phyloP scores from a whole-genome alignment of 92 coral and sea anemone species.

The Hydrozoanthus gracilis region DNA sequence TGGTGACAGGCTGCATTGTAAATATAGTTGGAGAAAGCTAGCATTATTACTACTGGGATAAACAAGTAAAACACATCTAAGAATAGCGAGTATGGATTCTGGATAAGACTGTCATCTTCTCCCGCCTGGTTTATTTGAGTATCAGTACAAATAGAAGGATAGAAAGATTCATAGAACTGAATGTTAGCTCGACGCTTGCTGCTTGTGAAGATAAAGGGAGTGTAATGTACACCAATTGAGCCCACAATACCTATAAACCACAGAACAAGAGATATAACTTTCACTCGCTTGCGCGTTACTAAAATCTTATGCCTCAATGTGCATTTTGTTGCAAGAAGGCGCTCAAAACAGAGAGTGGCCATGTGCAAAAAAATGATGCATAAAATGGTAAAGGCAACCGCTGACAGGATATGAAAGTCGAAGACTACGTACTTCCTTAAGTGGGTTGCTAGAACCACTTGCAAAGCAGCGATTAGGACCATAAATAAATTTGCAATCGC shows the following conservation, averaged over 20 bases:
- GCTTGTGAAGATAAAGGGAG: conserved; percentile 17
- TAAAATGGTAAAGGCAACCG: conserved; percentile 12
- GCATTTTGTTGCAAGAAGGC: conserved; percentile 33
- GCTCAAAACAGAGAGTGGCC: conserved; percentile 11
- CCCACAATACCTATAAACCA: conserved; percentile 14
- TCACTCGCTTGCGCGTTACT: conserved; percentile 10
- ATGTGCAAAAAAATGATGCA: conserved; percentile 35
- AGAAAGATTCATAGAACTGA: conserved; percentile 35
- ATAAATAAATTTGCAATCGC: conserved; percentile 11
- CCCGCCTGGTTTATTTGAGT: not conserved
- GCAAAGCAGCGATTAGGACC: conserved; percentile 6
- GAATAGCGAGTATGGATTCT: conserved; percentile 3
- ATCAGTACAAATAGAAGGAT: not conserved
- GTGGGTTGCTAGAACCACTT: conserved; percentile 21
- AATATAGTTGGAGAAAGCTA: conserved; percentile 23
- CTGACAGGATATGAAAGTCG: conserved; percentile 41
- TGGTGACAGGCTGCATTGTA: conserved; percentile 37
- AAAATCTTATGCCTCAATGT: conserved; percentile 16
- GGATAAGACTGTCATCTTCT: not conserved
- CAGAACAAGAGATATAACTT: not conserved
- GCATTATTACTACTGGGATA: not conserved
- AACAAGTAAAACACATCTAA: conserved; percentile 33
- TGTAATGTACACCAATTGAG: conserved; percentile 21
- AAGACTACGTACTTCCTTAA: conserved; percentile 16
- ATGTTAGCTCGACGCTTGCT: not conserved